Evolutionary conservation across 2,888 invertebrate genomes (phyloP).

Genomic region (Allygus modestus): DNA sequence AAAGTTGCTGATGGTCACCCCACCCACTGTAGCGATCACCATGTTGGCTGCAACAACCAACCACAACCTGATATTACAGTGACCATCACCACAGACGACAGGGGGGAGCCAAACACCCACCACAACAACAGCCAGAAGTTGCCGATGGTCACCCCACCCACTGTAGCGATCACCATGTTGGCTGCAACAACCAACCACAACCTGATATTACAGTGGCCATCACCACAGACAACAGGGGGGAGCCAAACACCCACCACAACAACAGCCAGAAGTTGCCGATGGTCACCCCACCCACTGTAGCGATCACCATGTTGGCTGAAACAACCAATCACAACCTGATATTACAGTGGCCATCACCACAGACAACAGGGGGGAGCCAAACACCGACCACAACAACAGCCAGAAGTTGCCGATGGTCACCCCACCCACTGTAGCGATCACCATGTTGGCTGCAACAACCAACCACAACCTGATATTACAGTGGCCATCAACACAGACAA

Average conservation of each 20-base stretch:
- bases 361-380: conserved; percentile 80
- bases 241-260: conserved; percentile 81
- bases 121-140: conserved; percentile 79
- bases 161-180: conserved; percentile 75
- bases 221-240: conserved; percentile 80
- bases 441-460: conserved; percentile 71
- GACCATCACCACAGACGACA: conserved; percentile 78
- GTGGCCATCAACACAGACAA: conserved; percentile 79
- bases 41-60: conserved; percentile 72
- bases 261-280: conserved; percentile 80
- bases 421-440: too few relatives aligned
- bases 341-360: conserved; percentile 79
- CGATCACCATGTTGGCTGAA: conserved; percentile 74
- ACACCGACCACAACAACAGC: conserved; percentile 81
- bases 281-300: conserved; percentile 78
- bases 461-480: conserved; percentile 70
- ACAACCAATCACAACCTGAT: conserved; percentile 79
- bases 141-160: conserved; percentile 80
- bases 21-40: conserved; percentile 76
- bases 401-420: conserved; percentile 79
- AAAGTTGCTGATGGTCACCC: conserved; percentile 78
- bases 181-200: conserved; percentile 50
- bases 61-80: conserved; percentile 75
- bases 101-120: conserved; percentile 80
- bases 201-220: conserved; percentile 79